Percentiles rank a stretch among this genome's conserved stretches.
phyloP scores from a whole-genome alignment of 2,113 vertebrate species.

The Rhegmatorhina hoffmannsi region DNA sequence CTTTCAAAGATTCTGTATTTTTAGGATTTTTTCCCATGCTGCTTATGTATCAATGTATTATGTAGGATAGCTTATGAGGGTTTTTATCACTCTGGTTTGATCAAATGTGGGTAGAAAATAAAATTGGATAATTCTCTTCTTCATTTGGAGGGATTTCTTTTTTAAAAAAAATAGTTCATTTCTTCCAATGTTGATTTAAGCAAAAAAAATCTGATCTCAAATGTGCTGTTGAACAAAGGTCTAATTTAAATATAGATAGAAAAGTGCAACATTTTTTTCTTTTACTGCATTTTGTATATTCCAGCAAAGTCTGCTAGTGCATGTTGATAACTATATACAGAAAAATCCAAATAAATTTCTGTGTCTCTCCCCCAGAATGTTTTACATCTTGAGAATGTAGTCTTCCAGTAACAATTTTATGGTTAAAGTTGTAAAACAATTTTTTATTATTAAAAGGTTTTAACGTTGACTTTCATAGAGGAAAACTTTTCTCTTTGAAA shows the following conservation, averaged over 20 bases:
- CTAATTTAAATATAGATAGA: conserved; percentile 68
- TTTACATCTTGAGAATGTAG: not conserved
- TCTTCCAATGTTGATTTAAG: conserved; percentile 43
- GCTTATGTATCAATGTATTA: not conserved
- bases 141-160: conserved; percentile 1
- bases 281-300: conserved; percentile 11
- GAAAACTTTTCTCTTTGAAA: not conserved
- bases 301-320: not conserved
- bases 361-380: not conserved
- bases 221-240: conserved; percentile 40
- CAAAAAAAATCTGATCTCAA: conserved; percentile 17
- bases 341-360: not conserved
- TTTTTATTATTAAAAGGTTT: not conserved
- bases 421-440: not conserved
- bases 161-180: not conserved
- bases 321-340: not conserved
- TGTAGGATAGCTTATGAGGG: not conserved
- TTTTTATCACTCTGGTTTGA: conserved; percentile 35
- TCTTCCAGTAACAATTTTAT: not conserved
- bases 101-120: conserved; percentile 26
- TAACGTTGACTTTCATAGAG: not conserved
- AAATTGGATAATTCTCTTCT: conserved; percentile 14
- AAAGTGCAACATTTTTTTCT: conserved; percentile 40
- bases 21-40: conserved; percentile 10
- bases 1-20: not conserved